These are phyloP conservation scores for Anticlea derivata DNA, from an alignment of 2,888 invertebrate species.

Conservation along the genomic window DNA sequence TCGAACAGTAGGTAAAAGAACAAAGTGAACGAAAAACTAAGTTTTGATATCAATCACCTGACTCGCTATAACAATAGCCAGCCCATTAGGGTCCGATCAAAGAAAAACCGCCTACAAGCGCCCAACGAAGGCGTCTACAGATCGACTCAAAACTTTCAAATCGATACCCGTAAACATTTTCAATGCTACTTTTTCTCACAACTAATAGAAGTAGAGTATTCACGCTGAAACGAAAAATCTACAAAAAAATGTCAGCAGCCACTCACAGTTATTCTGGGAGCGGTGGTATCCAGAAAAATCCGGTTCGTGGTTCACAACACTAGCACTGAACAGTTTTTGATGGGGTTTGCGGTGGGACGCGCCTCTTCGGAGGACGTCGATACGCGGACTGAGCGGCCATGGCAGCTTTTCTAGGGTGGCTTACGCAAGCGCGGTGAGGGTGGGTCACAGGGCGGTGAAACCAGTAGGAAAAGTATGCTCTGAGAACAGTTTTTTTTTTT, in stretches of 20 bases:
- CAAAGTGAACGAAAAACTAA: background rate
- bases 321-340: constrained; percentile 33
- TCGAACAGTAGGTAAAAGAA: too few species aligned
- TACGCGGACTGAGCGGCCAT: constrained; percentile 77
- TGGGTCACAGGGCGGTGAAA: constrained; percentile 24
- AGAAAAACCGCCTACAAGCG: constrained; percentile 10
- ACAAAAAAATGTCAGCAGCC: constrained; percentile 19
- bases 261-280: constrained; percentile 60
- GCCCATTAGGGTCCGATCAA: constrained; percentile 6
- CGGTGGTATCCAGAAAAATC: constrained; percentile 58
- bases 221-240: too few species aligned
- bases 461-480: constrained; percentile 15
- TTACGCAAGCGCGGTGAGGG: constrained; percentile 65
- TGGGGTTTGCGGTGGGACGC: constrained; percentile 48
- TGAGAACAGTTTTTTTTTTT: too few species aligned
- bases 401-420: constrained; percentile 68
- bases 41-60: constrained; percentile 4
- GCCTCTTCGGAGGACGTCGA: constrained; percentile 61
- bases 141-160: constrained; percentile 24
- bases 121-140: background rate
- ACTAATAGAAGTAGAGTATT: background rate
- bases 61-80: constrained; percentile 7
- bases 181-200: background rate
- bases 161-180: constrained; percentile 21
- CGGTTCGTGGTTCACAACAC: constrained; percentile 46